A percentile compares a stretch with the other conserved stretches of the same genome.
Conservation (phyloP, 2,888 invertebrate genomes). For the Deilephila elpenor region DNA sequence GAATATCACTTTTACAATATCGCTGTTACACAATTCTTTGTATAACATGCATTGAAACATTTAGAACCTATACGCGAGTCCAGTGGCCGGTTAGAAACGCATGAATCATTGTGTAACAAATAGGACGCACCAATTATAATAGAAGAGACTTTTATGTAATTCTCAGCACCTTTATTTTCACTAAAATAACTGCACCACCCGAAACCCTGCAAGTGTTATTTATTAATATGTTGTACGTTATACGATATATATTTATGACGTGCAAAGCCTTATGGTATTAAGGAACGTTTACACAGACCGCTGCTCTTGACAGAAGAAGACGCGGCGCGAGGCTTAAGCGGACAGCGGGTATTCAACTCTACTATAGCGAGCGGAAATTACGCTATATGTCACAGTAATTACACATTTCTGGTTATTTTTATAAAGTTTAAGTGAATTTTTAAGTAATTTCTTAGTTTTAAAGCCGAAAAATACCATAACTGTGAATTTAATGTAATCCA, state of each 20-base stretch:
- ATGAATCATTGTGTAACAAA: too few species aligned
- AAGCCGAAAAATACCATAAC: too few species aligned
- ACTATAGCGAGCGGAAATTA: not conserved
- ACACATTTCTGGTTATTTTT: not conserved
- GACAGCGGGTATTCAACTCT: constrained; percentile 34
- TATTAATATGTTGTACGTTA: constrained; percentile 20
- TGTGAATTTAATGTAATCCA: too few species aligned
- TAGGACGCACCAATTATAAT: too few species aligned
- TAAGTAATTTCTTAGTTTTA: too few species aligned
- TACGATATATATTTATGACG: constrained; percentile 31
- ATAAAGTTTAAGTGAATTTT: not conserved
- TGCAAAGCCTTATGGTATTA: constrained; percentile 54
- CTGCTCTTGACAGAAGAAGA: constrained; percentile 68
- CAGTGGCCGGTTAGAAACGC: too few species aligned
- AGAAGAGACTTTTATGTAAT: too few species aligned
- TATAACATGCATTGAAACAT: too few species aligned
- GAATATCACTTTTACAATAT: too few species aligned
- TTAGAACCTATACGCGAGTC: too few species aligned
- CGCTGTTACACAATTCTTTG: too few species aligned
- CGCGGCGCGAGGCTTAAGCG: constrained; percentile 39
- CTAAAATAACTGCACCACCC: not conserved
- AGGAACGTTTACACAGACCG: constrained; percentile 72
- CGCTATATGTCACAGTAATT: not conserved
- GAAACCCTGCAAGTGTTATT: not conserved
- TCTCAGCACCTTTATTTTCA: not conserved